Base-by-base conservation (phyloP, 2,888 invertebrate species). In the Cremastinae sp. region DNA sequence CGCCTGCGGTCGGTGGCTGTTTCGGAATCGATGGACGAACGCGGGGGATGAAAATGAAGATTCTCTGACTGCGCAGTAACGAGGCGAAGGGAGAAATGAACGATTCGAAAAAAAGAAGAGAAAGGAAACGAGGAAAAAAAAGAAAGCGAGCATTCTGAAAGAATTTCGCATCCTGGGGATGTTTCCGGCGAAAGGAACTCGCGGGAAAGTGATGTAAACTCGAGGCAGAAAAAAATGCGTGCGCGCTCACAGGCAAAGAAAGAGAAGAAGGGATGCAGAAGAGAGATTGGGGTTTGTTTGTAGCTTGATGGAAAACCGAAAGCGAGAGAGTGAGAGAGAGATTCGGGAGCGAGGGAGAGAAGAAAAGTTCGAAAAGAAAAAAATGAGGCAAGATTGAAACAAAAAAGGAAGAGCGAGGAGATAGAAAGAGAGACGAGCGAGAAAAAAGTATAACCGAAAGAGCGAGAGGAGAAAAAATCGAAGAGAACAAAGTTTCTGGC, bases 11-110 rank as follows among this genome's bases (percentile, higher is more conserved):
- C 22, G 59, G 59, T 64, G 64, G 76, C 55, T 74, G 70, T 74
- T 73, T 66, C 56, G 47, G 43, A 77, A 77, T 77, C 76, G 76
- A 77, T 70, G 73, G 55, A 65, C 69, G 65, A 14, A 53, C 62
- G 53, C 58, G 12, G 7, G 58, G 51, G 45, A 39, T 58, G 53
- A 28, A 28, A 28, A 28, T 28, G 51, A 22, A 37, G 22, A 45
- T 35, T 56, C 12, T 53, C 8, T 5, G 35, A 16, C 51, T 4
- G 37, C 55, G 45, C 58, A 51, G 55, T 49, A 65, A 56, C 64
- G 56, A 61, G 37, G 55, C 41, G 10, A 18, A 16, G 8, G 35
- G 10, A 39, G 39, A 39, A 16, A 18, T 3, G 16, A 43, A 14
- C 39, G 53, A 22, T 10, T 14, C 10, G 22, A 49, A 45, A 12